Conservation (phyloP, 2,113 vertebrate genomes). For the Chaetorhynchus papuensis region DNA sequence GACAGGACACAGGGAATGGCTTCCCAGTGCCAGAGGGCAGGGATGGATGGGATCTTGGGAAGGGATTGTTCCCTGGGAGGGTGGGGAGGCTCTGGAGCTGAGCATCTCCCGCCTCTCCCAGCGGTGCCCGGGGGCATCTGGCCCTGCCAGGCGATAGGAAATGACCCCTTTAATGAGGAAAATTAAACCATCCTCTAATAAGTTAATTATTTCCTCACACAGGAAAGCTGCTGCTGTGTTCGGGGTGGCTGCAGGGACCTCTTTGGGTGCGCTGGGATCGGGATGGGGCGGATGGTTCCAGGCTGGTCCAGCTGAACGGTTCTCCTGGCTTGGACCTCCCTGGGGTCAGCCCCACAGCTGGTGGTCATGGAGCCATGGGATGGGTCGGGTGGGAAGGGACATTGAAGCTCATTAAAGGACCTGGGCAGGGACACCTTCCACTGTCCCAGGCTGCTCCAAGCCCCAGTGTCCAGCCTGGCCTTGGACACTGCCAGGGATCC, state of each 20-base stretch:
- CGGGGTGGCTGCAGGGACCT: neutral
- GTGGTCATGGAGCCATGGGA: neutral
- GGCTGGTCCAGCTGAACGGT: neutral
- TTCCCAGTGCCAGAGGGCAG: neutral
- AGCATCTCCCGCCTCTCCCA: neutral
- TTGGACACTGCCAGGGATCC: neutral
- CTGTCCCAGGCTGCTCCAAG: neutral
- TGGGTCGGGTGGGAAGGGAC: neutral
- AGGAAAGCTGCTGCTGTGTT: neutral
- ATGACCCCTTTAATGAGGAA: neutral
- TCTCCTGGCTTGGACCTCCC: neutral
- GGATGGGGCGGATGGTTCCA: neutral
- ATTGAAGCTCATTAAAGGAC: neutral
- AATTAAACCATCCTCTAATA: neutral
- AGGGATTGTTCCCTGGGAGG: neutral
- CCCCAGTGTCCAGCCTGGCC: neutral
- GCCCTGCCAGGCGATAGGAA: slow-evolving; percentile 5
- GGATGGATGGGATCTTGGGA: neutral
- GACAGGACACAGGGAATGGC: neutral
- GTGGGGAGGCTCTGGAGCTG: neutral
- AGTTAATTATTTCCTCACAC: slow-evolving; percentile 34
- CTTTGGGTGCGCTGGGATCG: neutral
- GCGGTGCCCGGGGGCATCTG: neutral
- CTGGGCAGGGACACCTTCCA: neutral
- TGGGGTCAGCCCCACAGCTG: accelerated